Percentiles rank a stretch among this genome's conserved stretches.
Conservation (phyloP, 2,797 vertebrate genomes). For the Hemitrygon akajei region DNA sequence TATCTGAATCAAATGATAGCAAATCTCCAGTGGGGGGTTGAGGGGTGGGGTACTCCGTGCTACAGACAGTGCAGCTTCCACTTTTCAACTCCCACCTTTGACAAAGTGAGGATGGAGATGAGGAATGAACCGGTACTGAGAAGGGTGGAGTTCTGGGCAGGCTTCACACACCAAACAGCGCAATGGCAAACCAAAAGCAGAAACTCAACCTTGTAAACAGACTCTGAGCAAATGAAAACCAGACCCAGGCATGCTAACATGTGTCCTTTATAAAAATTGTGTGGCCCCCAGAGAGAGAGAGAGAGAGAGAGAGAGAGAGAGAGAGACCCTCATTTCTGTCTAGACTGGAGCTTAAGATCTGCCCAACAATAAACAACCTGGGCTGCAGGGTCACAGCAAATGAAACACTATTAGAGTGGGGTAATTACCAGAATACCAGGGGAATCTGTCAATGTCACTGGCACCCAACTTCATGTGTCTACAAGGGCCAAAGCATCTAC, state of each 20-base stretch:
- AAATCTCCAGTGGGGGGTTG: not conserved
- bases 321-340: constrained; percentile 7
- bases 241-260: not conserved
- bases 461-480: not conserved
- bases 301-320: not conserved
- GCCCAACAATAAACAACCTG: not conserved
- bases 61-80: not conserved
- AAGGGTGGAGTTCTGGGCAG: not conserved
- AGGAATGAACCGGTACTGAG: not conserved
- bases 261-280: not conserved
- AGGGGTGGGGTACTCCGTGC: too few relatives aligned
- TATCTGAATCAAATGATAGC: not conserved
- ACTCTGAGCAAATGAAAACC: constrained; percentile 1
- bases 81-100: not conserved
- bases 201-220: not conserved
- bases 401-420: not conserved
- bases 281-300: not conserved
- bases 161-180: not conserved
- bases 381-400: not conserved
- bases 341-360: not conserved
- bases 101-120: not conserved
- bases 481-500: not conserved
- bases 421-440: not conserved
- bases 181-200: not conserved
- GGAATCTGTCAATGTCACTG: constrained; percentile 11